These are phyloP conservation scores for Trichopoda pennipes DNA, from an alignment of 2,888 invertebrate genomes.

Conservation along the genomic window DNA sequence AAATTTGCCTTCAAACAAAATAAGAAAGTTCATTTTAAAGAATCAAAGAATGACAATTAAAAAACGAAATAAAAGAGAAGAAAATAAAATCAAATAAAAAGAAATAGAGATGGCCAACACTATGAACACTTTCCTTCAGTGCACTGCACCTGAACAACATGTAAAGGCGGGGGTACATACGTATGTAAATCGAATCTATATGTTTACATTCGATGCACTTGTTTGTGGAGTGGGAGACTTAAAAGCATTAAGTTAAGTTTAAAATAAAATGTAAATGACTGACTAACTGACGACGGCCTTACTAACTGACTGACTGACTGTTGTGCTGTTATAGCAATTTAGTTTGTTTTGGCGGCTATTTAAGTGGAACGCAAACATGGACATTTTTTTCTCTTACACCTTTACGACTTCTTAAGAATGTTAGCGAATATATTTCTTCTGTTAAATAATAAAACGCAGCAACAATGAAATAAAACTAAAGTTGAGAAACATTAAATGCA, in stretches of 20 bases:
- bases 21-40: background rate
- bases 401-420: constrained; percentile 69
- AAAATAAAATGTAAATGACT: constrained; percentile 55
- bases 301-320: constrained; percentile 64
- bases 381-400: constrained; percentile 66
- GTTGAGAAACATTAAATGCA: constrained; percentile 38
- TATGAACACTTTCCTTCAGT: constrained; percentile 19
- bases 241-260: constrained; percentile 61
- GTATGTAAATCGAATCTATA: too few species aligned
- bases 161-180: background rate
- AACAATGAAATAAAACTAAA: constrained; percentile 5
- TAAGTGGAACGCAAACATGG: constrained; percentile 69
- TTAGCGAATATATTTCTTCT: constrained; percentile 20
- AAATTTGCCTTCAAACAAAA: background rate
- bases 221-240: constrained; percentile 66
- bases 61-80: background rate
- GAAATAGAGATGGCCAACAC: background rate
- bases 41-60: background rate
- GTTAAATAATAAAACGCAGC: background rate
- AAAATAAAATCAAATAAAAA: background rate
- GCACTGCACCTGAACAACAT: constrained; percentile 27
- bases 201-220: constrained; percentile 47
- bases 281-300: constrained; percentile 33
- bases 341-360: constrained; percentile 68
- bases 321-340: constrained; percentile 65